Base-by-base conservation (phyloP, 2,888 invertebrate species). In the Antheraea yamamai region DNA sequence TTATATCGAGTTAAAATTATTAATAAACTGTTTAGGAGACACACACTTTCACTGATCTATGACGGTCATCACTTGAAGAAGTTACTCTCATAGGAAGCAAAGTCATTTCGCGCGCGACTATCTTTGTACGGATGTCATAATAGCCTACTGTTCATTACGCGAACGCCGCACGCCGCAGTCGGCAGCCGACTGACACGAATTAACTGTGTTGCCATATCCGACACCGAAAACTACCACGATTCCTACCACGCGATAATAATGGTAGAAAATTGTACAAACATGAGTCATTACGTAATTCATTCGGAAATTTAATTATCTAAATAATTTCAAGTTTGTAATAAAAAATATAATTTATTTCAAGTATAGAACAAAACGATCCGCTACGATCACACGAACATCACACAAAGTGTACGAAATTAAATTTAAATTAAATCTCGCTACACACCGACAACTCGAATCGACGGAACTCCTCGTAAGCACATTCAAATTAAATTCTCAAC, bases 111-210 rank as follows among this genome's bases (percentile, higher is more conserved):
- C 87, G 89, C 85, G 86, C 78, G 81, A 79, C 74, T 76, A 58
- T 26, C 61, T 72, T 39, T 72, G 82, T 82, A 79, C 78, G 75
- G 79, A 79, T 77, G 78, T 81, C 84, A 85, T 80, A 79, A 83
- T 81, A 75, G 72, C 30, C 72, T 30, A 72, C 26, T 20, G 58
- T 81, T 84, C 90, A 89, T 88, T 82, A 84, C 89, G 88, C 91
- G 90, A 83, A 86, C 85, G 86, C 79, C 85, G 79, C 88, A 89
- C 86, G 83, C 85, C 88, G 87, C 86, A 82, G 87, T 86, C 89
- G 87, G 87, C 88, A 88, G 88, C 85, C 88, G 89, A 94, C 95
- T 94, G 90, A 87, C 88, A 89, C 81, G 83, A 82, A 80, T 77
- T 75, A 74, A 35, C 83, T 78, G 88, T 81, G 86, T 88, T 89